Conservation (phyloP, 2,797 vertebrate genomes). For the Intellagama lesueurii region DNA sequence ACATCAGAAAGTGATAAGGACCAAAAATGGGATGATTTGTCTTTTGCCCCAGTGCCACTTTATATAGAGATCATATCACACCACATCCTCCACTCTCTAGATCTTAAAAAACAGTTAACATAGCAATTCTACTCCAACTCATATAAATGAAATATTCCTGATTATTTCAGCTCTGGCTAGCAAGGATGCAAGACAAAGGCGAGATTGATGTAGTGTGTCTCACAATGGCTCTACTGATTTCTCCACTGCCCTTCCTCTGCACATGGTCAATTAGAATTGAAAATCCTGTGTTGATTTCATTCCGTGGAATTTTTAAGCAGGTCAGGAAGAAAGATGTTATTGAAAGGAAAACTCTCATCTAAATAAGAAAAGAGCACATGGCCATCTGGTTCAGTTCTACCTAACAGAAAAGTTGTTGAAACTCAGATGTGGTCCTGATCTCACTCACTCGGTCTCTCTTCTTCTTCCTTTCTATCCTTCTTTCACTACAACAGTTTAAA, state of each 20-base stretch:
- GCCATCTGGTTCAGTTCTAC: constrained; percentile 79
- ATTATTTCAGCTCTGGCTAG: constrained; percentile 74
- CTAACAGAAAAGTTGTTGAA: constrained; percentile 74
- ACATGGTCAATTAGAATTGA: constrained; percentile 85
- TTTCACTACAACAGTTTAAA: constrained; percentile 58
- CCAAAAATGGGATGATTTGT: background rate
- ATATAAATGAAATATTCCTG: constrained; percentile 74
- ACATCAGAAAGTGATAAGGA: background rate
- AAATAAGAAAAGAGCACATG: constrained; percentile 83
- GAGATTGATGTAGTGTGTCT: constrained; percentile 76
- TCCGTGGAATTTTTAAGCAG: constrained; percentile 85
- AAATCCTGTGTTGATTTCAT: constrained; percentile 84
- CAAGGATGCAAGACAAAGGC: constrained; percentile 74
- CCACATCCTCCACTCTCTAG: background rate
- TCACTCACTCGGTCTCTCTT: background rate
- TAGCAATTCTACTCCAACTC: constrained; percentile 57
- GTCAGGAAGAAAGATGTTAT: constrained; percentile 86
- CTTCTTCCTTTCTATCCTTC: too few relatives aligned
- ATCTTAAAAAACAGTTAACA: background rate
- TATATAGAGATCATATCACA: background rate
- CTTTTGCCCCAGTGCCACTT: background rate
- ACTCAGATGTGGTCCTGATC: constrained; percentile 58
- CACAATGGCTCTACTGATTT: constrained; percentile 80
- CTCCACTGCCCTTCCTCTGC: constrained; percentile 79
- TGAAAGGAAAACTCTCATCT: constrained; percentile 86